Base-by-base conservation (phyloP, 2,888 invertebrate species). In the Mylabris sibirica region DNA sequence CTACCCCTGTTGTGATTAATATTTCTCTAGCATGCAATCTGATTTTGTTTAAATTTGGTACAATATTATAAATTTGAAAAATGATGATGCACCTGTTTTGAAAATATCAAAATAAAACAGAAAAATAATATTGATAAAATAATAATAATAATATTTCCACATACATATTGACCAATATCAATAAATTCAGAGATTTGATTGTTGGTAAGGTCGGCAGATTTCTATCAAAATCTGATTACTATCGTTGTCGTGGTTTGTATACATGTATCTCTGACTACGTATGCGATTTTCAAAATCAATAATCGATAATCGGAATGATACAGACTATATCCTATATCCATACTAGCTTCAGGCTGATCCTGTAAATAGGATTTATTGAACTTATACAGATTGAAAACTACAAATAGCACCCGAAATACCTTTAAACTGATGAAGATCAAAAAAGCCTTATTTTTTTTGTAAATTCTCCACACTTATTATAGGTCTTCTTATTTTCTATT, bases 1-100 rank as follows among this genome's bases (percentile, higher is more conserved):
- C 86, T 53, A 30, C 85, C 84, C 83, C 83, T 83, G 82, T 81
- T 81, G 85, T 87, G 87, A 87, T 87, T 87, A 87, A 87, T 87
- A 86, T 84, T 83, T 82, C 81, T 80, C 81, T 81, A 83, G 84
- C 87, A 87, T 86, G 87, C 87, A 84, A 87, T 86, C 85, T 83
- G 86, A 86, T 86, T 57, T 82, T 83, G 82, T 83, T 80, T 81
- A 82, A 83, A 83, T 84, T 83, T 83, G 83, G 82, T 82, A 83
- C 82, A 78, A 74, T 80, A 81, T 79, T 74, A n/a, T n/a, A n/a
- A 71, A 66, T 74, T 63, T 67, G 72, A 67, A 8, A 38, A 24
- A n/a, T n/a, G 30, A 30, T 30, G 61, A 61, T 61, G 61, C 61
- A 61, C 65, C 70, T 70, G 71, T 67, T 70, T 61, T 62, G 63